These are phyloP conservation scores for Bovichtus variegatus DNA, from an alignment of 2,797 vertebrate species.

Conservation along the genomic window DNA sequence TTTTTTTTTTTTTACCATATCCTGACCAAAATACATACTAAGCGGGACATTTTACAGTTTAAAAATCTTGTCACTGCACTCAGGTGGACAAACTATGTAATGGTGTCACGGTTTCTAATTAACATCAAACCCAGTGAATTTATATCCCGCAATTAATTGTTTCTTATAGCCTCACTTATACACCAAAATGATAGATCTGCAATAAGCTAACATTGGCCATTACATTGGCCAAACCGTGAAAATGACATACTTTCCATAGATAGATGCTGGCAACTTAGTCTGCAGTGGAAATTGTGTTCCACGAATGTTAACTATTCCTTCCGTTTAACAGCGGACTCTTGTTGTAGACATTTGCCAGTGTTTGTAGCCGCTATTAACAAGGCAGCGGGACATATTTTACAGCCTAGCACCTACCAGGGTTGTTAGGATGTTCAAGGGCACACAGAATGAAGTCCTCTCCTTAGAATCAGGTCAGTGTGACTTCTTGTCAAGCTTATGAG, in stretches of 20 bases:
- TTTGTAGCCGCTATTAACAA: constrained; percentile 13
- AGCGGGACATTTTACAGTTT: not conserved
- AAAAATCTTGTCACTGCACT: not conserved
- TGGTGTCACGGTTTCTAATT: not conserved
- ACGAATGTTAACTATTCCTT: not conserved
- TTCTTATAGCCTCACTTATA: not conserved
- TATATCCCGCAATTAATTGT: not conserved
- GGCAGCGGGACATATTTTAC: constrained; percentile 24
- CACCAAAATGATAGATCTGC: not conserved
- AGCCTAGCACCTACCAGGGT: constrained; percentile 13
- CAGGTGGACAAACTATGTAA: not conserved
- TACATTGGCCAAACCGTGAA: not conserved
- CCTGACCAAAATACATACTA: not conserved
- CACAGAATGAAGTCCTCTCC: not conserved
- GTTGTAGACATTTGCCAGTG: not conserved
- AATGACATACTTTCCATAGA: not conserved
- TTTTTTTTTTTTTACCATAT: not conserved
- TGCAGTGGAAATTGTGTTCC: not conserved
- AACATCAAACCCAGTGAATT: not conserved
- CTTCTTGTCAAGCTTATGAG: not conserved
- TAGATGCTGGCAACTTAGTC: not conserved
- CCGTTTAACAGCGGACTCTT: not conserved
- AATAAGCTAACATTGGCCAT: not conserved
- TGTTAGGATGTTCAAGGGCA: constrained; percentile 17
- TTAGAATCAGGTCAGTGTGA: not conserved